Evolutionary conservation across 1,140 invertebrate genomes (phyloP), one percentile per base, ranked within the genome.

Genomic region (Panulirus ornatus): DNA sequence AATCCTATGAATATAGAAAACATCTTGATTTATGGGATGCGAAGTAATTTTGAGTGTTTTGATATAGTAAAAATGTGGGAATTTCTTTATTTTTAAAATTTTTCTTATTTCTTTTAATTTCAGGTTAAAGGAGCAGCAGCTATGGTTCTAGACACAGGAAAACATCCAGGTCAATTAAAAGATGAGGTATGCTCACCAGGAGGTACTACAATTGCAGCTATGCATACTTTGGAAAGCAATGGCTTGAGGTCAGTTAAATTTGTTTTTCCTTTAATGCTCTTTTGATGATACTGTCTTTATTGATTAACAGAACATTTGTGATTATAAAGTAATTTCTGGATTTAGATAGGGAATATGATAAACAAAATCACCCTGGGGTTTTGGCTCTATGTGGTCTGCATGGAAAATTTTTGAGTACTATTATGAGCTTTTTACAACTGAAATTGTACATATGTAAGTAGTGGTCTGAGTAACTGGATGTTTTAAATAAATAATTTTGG

Each of bases 101-200:
- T n/a, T n/a, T n/a, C n/a, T n/a, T n/a, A n/a, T n/a, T n/a, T n/a
- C n/a, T n/a, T n/a, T n/a, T n/a, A n/a, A 27, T 42, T 36, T 19
- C 63, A 87, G 90, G 90, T 95, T 51, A 93, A 97, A 73, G 95
- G 95, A 82, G 95, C 95, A 36, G 95, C 95, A 19, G 94, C 95
- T 92, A 96, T 96, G 95, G 95, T 95, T 19, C 90, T 95, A 22
- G 94, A 95, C 90, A 95, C 95, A 16, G 95, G 94, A 2, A 94
- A 95, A 92, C 94, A 95, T 93, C 94, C 95, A n/a, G 94, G 93
- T 11, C 92, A 93, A 78, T 91, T 95, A 30, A 94, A 95, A 90
- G 95, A 95, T 86, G 94, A 94, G 70, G 95, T 96, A 5, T 95
- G 95, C 91, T 95, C 95, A 71, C 95, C 95, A 88, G 95, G 94